These are phyloP conservation scores for Troides helena DNA, from an alignment of 2,888 invertebrate genomes.

Conservation along the genomic window DNA sequence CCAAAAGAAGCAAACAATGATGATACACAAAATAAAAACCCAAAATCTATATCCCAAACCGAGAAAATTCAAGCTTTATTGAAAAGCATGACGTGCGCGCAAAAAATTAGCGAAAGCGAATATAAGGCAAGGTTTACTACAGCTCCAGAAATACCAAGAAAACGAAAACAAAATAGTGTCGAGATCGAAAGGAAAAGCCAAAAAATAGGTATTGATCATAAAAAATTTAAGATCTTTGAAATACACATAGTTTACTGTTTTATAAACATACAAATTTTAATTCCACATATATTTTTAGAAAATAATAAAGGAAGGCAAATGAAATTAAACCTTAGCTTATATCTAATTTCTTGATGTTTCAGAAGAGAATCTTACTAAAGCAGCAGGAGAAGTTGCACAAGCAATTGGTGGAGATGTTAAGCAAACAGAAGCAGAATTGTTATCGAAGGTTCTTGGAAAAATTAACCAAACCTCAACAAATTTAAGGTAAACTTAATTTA, in stretches of 20 bases:
- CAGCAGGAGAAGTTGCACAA: conserved; percentile 87
- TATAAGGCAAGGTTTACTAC: conserved; percentile 61
- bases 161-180: conserved; percentile 46
- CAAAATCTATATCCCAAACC: conserved; percentile 45
- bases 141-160: conserved; percentile 53
- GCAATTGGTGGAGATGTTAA: conserved; percentile 83
- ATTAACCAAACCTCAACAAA: conserved; percentile 67
- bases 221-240: too few species aligned
- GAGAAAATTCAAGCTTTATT: conserved; percentile 69
- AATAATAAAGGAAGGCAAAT: not conserved
- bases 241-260: too few species aligned
- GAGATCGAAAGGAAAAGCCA: conserved; percentile 59
- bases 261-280: not conserved
- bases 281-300: not conserved
- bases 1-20: conserved; percentile 42
- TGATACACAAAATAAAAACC: conserved; percentile 40
- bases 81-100: conserved; percentile 60
- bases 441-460: conserved; percentile 83
- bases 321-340: not conserved
- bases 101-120: conserved; percentile 61
- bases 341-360: conserved; percentile 33
- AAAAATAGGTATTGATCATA: conserved; percentile 55
- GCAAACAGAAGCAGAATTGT: conserved; percentile 86
- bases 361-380: conserved; percentile 77
- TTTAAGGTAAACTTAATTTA: conserved; percentile 52